Percentiles rank a stretch among this genome's conserved stretches.
These are phyloP conservation scores for Chironex yamaguchii DNA, from an alignment of 30 jellyfish, hydroid and myxozoan species.

Conservation along the genomic window DNA sequence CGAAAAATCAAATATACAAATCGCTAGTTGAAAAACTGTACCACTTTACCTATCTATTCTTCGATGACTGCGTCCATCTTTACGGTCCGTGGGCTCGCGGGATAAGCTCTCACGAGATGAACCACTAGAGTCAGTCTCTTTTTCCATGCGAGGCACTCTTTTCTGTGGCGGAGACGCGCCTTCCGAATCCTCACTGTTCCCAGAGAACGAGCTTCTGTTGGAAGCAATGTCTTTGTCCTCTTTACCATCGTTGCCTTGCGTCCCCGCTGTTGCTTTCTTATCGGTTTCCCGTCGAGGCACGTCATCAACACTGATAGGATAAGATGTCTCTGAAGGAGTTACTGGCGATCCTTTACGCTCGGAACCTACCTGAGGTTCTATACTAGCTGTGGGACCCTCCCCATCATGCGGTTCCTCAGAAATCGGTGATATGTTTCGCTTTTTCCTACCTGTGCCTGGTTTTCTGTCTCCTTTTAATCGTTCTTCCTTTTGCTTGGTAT, in stretches of 20 bases:
- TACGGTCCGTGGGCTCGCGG: too few species aligned
- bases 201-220: not conserved
- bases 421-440: constrained; percentile 87
- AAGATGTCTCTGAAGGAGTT: constrained; percentile 62
- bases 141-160: not conserved
- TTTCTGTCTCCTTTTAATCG: constrained; percentile 49
- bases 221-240: not conserved
- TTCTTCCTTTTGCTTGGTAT: constrained; percentile 75
- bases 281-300: constrained; percentile 32
- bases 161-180: not conserved
- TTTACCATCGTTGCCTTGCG: not conserved
- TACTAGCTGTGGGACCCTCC: constrained; percentile 70
- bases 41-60: too few species aligned
- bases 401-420: constrained; percentile 79
- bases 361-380: constrained; percentile 94
- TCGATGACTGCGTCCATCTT: too few species aligned
- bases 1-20: too few species aligned
- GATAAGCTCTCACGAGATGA: constrained; percentile 23
- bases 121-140: not conserved
- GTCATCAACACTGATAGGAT: constrained; percentile 70
- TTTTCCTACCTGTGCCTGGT: constrained; percentile 34
- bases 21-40: too few species aligned
- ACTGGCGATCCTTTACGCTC: constrained; percentile 55
- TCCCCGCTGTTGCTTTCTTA: not conserved
- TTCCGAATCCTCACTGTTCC: not conserved